Evolutionary conservation across 1,140 invertebrate species (phyloP).

Genomic region (Pachypeltis micranthus): DNA sequence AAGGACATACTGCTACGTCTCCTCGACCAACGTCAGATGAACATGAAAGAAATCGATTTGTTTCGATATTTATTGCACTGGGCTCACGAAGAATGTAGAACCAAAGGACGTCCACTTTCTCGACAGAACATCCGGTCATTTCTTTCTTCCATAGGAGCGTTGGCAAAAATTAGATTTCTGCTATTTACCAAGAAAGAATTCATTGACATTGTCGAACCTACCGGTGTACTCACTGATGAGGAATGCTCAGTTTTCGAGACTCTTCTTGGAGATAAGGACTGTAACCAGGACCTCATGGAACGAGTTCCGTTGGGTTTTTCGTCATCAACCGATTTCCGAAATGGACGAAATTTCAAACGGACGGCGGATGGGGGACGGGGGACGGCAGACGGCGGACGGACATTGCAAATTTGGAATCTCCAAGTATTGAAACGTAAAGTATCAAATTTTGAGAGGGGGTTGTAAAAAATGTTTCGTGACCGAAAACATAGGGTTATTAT

Average conservation of each 20-base stretch:
- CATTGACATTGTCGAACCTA: conserved; percentile 4
- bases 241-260: conserved; percentile 16
- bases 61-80: conserved; percentile 22
- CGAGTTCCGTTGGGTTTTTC: no score
- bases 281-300: no score
- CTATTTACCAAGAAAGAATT: conserved; percentile 19
- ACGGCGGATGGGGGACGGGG: no score
- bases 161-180: conserved; percentile 25
- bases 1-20: conserved; percentile 18
- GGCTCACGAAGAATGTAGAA: conserved; percentile 21
- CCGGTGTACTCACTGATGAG: conserved; percentile 20
- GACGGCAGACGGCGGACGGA: no score
- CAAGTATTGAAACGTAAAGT: no score
- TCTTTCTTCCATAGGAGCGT: conserved; percentile 17
- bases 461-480: no score
- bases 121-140: conserved; percentile 13
- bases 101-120: conserved; percentile 6
- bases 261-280: neutral
- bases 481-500: no score
- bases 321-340: no score
- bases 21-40: conserved; percentile 23
- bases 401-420: no score
- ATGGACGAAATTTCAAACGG: no score
- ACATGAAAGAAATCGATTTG: conserved; percentile 25
- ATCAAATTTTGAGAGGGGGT: no score